Base-by-base conservation (phyloP, 2,888 invertebrate species). In the Arge pagana region DNA sequence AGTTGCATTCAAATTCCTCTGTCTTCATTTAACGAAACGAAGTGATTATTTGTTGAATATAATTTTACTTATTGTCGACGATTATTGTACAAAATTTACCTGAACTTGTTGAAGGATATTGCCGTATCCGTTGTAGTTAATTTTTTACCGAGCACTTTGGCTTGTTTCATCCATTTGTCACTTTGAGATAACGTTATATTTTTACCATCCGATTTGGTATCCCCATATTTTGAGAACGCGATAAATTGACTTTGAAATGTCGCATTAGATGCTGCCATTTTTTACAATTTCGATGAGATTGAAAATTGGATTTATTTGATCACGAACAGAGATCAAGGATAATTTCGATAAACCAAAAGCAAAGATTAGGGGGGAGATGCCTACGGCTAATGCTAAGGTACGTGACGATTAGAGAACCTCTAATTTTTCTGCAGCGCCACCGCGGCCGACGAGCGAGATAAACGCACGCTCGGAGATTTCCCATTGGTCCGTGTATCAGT, bases 81-180 rank as follows among this genome's bases (percentile, higher is more conserved):
- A n/a, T n/a, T n/a, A n/a, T n/a, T 16, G 16, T 11, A 13, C 26
- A 15, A 36, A n/a, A 23, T 31, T 18, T n/a, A 78, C 79, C 78
- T 79, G 53, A 78, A 70, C 64, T 78, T 78, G 55, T 77, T 77
- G 67, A 78, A 79, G 54, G 70, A 68, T 58, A 79, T 78, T 23
- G 74, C 78, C 11, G 79, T 78, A 59, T 79, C 79, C 2, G 77
- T 77, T 8, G 78, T 78, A 16, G 78, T 77, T 41, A 78, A 60
- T 45, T 71, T 77, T 60, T 77, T 77, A 40, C 77, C 78, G 39
- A 79, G 74, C 16, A 79, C 71, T 59, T 76, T 73, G 8, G 78
- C 77, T 56, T 79, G 79, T 53, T 79, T 79, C 70, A 79, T 73
- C 79, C 79, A 79, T 62, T 79, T 79, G 64, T 79, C 78, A 35